phyloP scores from a whole-genome alignment of 2,797 vertebrate species.

The Otolemur crassicaudatus region DNA sequence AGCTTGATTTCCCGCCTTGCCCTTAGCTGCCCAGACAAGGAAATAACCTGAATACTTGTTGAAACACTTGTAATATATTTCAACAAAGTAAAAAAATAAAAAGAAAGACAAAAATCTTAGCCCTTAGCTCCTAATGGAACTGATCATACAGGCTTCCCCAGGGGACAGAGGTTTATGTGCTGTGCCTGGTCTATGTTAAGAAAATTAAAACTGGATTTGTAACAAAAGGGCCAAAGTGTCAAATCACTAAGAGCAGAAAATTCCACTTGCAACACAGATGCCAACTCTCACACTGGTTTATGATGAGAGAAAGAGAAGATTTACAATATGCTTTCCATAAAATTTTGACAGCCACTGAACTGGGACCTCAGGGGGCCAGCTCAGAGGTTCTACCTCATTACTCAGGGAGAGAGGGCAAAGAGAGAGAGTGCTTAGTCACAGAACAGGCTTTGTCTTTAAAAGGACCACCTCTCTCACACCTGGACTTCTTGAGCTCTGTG shows the following conservation, averaged over 20 bases:
- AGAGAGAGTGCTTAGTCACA: conserved; percentile 50
- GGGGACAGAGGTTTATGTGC: conserved; percentile 84
- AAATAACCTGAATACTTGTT: conserved; percentile 76
- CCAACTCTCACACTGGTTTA: conserved; percentile 85
- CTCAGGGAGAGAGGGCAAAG: conserved; percentile 20
- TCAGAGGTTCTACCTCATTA: conserved; percentile 59
- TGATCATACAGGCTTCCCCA: conserved; percentile 83
- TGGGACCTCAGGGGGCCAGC: conserved; percentile 18
- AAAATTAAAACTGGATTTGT: conserved; percentile 87
- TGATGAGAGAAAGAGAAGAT: conserved; percentile 85
- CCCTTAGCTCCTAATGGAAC: conserved; percentile 81
- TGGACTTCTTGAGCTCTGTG: conserved; percentile 30
- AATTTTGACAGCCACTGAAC: conserved; percentile 52
- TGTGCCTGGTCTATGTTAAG: conserved; percentile 86
- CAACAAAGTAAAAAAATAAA: conserved; percentile 79
- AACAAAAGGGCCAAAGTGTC: conserved; percentile 86
- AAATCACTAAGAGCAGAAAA: conserved; percentile 86
- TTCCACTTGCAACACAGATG: conserved; percentile 83
- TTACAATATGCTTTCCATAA: conserved; percentile 82
- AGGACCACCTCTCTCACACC: conserved; percentile 26
- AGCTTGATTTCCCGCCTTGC: conserved; percentile 32
- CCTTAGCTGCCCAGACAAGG: conserved; percentile 50
- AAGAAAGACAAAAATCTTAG: conserved; percentile 72
- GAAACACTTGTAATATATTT: conserved; percentile 85
- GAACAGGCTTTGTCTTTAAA: conserved; percentile 63